Conservation (phyloP, 1,140 invertebrate species). For the Rhopalosiphum maidis region DNA sequence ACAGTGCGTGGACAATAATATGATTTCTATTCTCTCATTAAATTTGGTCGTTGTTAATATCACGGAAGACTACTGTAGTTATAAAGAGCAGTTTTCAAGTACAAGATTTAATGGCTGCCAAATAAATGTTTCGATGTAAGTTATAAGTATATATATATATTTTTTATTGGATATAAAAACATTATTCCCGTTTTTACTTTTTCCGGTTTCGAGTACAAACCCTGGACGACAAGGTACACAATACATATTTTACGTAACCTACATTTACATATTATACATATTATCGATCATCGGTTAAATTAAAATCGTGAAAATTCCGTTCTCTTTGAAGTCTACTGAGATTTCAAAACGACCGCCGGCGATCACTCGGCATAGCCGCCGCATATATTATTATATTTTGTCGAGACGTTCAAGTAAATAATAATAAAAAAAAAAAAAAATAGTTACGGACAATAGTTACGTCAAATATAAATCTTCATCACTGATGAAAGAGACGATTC, state of each 20-base stretch:
- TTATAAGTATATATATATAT: neutral
- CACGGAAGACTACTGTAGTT: neutral
- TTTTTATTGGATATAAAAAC: neutral
- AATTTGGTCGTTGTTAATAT: neutral
- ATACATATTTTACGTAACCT: neutral
- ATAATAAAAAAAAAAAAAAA: neutral
- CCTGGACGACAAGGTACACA: neutral
- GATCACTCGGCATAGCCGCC: neutral
- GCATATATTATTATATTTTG: neutral
- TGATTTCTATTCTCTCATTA: constrained; percentile 2
- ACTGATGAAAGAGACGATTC: too few relatives aligned
- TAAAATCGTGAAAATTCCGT: neutral
- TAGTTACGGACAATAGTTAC: too few relatives aligned
- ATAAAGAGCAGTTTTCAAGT: neutral
- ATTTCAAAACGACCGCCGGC: neutral
- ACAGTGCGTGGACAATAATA: neutral
- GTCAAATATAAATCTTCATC: too few relatives aligned
- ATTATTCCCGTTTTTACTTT: neutral
- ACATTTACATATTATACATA: neutral
- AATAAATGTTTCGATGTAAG: neutral
- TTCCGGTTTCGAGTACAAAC: neutral
- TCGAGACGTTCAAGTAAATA: neutral
- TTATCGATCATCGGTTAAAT: neutral
- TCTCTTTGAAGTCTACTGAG: neutral
- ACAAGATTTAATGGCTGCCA: neutral